Evolutionary conservation across 23 tunicate species (phyloP), one percentile per base, ranked within the genome.

Genomic region (Diplosoma virens): DNA sequence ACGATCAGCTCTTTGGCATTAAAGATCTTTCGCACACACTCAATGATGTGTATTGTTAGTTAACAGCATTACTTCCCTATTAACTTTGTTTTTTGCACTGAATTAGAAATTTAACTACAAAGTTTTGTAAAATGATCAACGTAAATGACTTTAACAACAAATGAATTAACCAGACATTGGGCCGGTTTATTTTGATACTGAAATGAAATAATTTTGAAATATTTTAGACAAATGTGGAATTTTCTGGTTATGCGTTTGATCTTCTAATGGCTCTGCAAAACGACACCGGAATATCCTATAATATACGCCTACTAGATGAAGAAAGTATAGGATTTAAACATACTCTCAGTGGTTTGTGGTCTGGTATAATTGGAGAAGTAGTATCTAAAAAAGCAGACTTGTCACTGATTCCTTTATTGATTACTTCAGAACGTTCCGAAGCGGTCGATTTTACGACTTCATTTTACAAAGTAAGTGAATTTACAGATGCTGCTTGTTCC

Each of bases 311-410:
- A 9, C 34, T 36, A 11, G 26, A 26, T 2, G 11, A 21, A 1
- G 82, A 45, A 1, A 0, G 25, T 9, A 53, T 85, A 16, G 79
- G 78, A 56, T 47, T 6, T 67, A 52, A 47, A 0, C 52, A 81
- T 46, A 58, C 79, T 3, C 24, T 71, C n/a, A 81, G 58, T 25
- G 95, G 87, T 0, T 28, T 54, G 31, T 87, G 95, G 95, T 33
- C 53, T 47, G 95, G 95, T 0, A 45, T 87, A 29, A 77, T 81
- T 59, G 95, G 95, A 0, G 87, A 81, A 27, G 20, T 87, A 25
- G 64, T 87, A 6, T 47, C 71, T 23, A 79, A 71, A 22, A 58
- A 23, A 16, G 87, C 87, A 22, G 95, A 87, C 32, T 11, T 87
- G 0, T 72, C 70, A 1, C 71, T 87, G 14, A 79, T 76, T 0